phyloP scores from a whole-genome alignment of 2,888 invertebrate genomes.

The Pheosia tremula region DNA sequence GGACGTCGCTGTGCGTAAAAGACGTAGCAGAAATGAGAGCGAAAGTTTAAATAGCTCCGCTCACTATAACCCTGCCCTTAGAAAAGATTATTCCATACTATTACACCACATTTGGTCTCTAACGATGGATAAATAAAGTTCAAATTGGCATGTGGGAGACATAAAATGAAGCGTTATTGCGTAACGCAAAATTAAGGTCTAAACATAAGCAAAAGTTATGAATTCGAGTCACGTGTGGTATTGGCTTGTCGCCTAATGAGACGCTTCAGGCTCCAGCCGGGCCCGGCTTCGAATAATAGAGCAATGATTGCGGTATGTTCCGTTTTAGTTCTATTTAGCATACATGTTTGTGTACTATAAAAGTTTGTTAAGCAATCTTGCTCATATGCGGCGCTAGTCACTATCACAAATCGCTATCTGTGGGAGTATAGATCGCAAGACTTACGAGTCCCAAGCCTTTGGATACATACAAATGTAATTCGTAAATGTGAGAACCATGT shows the following conservation, averaged over 20 bases:
- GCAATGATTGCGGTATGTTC: constrained; percentile 8
- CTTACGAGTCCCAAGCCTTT: too few species aligned
- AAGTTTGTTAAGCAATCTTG: too few species aligned
- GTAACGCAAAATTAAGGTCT: background rate
- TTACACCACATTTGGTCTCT: background rate
- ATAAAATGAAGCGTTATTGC: constrained; percentile 1
- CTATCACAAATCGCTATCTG: too few species aligned
- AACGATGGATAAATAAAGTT: background rate
- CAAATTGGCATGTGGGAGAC: background rate
- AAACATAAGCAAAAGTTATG: background rate
- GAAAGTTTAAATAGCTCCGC: background rate
- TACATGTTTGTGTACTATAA: background rate
- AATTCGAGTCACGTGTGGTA: constrained; percentile 19
- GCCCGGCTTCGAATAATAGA: constrained; percentile 6
- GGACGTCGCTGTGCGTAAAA: too few species aligned
- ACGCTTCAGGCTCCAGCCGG: constrained; percentile 15
- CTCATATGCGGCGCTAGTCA: too few species aligned
- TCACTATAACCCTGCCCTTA: background rate
- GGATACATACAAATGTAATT: too few species aligned
- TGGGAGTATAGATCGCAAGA: too few species aligned
- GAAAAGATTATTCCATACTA: background rate
- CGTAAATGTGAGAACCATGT: too few species aligned
- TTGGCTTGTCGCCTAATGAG: constrained; percentile 24
- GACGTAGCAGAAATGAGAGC: too few species aligned
- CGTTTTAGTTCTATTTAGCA: background rate